Evolutionary conservation across 2,113 vertebrate genomes (phyloP).

Genomic region (Oreochromis tanganicae): DNA sequence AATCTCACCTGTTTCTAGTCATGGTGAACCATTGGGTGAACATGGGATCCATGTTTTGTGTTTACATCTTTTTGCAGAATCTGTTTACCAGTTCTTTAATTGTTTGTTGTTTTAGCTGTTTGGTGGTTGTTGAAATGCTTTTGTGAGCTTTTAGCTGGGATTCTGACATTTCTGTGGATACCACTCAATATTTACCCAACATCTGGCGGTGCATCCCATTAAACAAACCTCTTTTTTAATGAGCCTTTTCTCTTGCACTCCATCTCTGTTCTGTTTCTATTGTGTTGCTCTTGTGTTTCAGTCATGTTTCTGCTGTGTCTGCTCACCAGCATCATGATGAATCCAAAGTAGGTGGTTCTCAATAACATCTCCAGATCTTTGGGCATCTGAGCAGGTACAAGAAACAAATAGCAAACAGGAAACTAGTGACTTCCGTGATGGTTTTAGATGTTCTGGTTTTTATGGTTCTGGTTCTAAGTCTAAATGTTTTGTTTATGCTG

Average conservation of each 20-base stretch:
- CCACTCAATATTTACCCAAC: background rate
- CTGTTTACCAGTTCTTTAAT: background rate
- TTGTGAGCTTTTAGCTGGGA: background rate
- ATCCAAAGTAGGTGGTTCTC: conserved; percentile 87
- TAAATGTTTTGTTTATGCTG: background rate
- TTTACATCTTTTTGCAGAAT: background rate
- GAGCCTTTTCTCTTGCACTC: background rate
- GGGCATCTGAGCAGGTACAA: conserved; percentile 74
- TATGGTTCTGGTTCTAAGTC: background rate
- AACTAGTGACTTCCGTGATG: background rate
- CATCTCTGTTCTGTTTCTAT: background rate
- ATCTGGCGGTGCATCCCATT: background rate
- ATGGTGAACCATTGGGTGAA: no score
- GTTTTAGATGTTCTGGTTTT: background rate
- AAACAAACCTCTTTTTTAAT: background rate
- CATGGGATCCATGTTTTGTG: no score
- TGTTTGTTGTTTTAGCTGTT: background rate
- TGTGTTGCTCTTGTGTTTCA: background rate
- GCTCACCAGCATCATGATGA: conserved; percentile 84
- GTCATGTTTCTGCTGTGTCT: background rate
- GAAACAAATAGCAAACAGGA: background rate
- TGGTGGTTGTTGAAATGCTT: background rate
- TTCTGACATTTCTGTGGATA: background rate
- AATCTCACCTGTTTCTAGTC: no score
- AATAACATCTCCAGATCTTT: conserved; percentile 87